Base-by-base conservation (phyloP, 23 tunicate species). In the Trididemnum nubilum region DNA sequence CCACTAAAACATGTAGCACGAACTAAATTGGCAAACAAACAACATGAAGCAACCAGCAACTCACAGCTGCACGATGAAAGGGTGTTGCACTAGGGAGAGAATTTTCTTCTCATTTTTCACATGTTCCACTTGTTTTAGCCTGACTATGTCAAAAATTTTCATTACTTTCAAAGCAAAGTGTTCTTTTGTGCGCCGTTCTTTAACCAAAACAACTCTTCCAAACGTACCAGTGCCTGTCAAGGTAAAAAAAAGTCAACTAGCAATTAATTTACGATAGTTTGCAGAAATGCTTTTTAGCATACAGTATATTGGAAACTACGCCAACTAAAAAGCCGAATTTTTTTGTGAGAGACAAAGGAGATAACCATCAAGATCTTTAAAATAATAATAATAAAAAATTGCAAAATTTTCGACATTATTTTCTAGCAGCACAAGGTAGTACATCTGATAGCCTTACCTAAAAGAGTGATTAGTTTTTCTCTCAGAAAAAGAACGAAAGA, bases 91-190 rank as follows among this genome's bases (percentile, higher is more conserved):
- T 71, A 61, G 80, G 35, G 61, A 78, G 27, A 89, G 60, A 25
- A 89, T 89, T 1, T 30, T 37, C 57, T 84, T 84, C 59, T 89
- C 95, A 71, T 73, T 78, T 60, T 77, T 78, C 24, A 89, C 95
- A 80, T 89, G 95, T 49, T 85, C 83, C 12, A 84, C 85, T 71
- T 89, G 95, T 35, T 80, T 79, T 25, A 89, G 36, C 24, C 71
- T 79, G 60, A 89, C 84, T 0, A 89, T 67, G 75, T 81, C 83
- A 26, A 28, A 73, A 7, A 89, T 89, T 35, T 85, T 85, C 95
- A 89, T 89, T 32, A 83, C 87, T 85, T 89, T 89, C 28, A 89
- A 63, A 23, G 95, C 95, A 85, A 85, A 85, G 51, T 84, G 71
- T 59, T 81, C 87, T 58, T 83, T 83, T 37, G 76, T 78, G 69